These are phyloP conservation scores for Hydroisotoma schaefferi DNA, from an alignment of 2,888 invertebrate genomes.

Conservation along the genomic window DNA sequence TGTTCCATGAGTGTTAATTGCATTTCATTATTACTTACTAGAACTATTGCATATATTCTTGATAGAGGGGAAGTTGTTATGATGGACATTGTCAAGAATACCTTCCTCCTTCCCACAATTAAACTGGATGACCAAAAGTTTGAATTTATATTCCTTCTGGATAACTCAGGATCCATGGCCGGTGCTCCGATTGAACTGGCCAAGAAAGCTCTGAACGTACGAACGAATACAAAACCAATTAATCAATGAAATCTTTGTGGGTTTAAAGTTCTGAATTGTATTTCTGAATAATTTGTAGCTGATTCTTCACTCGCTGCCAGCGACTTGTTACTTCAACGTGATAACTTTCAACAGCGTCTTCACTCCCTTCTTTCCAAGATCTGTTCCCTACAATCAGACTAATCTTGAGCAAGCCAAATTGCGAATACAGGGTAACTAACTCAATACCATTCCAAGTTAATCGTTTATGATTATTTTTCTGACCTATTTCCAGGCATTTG, in stretches of 20 bases:
- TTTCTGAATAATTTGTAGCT: constrained; percentile 7
- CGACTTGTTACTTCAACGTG: constrained; percentile 30
- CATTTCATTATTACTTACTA: no score
- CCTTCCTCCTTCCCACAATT: constrained; percentile 11
- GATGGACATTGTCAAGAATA: constrained; percentile 16
- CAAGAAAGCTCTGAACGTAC: constrained; percentile 15
- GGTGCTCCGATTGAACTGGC: constrained; percentile 11
- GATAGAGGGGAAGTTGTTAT: neutral
- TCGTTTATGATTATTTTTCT: neutral
- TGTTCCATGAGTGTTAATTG: no score
- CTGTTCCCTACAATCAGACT: constrained; percentile 22
- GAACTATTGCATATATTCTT: neutral
- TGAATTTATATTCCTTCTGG: constrained; percentile 20
- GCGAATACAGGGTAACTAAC: constrained; percentile 8
- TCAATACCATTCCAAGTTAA: neutral
- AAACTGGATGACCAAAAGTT: constrained; percentile 25
- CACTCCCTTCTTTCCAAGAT: constrained; percentile 14
- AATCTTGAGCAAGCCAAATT: constrained; percentile 19
- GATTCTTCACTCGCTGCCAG: constrained; percentile 31
- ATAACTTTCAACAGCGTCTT: constrained; percentile 9
- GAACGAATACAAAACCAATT: neutral
- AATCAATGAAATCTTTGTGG: neutral
- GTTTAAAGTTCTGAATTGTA: neutral
- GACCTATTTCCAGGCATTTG: neutral
- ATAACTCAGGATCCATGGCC: constrained; percentile 16